Evolutionary conservation across 1,140 invertebrate genomes (phyloP), one percentile per base, ranked within the genome.

Genomic region (Drepana arcuata): DNA sequence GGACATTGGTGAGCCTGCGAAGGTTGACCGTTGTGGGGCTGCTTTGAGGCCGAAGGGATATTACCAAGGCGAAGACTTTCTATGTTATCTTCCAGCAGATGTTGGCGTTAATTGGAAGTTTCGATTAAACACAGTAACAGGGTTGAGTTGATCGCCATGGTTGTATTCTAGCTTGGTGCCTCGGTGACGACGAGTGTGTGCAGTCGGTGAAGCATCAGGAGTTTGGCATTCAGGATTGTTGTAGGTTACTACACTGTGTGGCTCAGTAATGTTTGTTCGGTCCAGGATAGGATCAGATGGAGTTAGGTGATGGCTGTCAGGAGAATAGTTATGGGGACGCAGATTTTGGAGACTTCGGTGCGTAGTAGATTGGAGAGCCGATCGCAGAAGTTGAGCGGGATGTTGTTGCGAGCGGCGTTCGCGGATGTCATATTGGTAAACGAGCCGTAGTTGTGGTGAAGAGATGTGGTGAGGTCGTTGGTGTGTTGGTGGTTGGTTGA

Each of bases 401-500:
- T 68, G 69, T 65, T 52, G 65, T 63, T 55, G 69, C 63, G 62
- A 70, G 58, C 69, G 70, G 55, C 69, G 71, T 47, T 70, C 57
- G 71, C 69, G 62, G 75, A 74, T 68, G 68, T 73, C 73, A 46
- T 64, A 72, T 67, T 65, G 58, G 57, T 67, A 60, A 66, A 73
- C 69, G 66, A 74, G 73, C 74, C 74, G 71, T 72, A 71, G 70
- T 74, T 67, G 71, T 73, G 63, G 69, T 77, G 73, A 70, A 75
- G 65, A 79, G 62, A 77, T 79, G 77, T n/a, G n/a, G 73, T 77
- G 75, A 75, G 71, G 58, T 72, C 66, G 72, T 72, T 69, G 75
- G 73, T 79, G 74, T 79, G 77, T 79, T 82, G 74, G 74, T 81
- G 71, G 77, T 77, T 79, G 71, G 72, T 82, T 82, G 77, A 79